Evolutionary conservation across 2,797 vertebrate species (phyloP), one percentile per base, ranked within the genome.

Genomic region (Cyclopterus lumpus): DNA sequence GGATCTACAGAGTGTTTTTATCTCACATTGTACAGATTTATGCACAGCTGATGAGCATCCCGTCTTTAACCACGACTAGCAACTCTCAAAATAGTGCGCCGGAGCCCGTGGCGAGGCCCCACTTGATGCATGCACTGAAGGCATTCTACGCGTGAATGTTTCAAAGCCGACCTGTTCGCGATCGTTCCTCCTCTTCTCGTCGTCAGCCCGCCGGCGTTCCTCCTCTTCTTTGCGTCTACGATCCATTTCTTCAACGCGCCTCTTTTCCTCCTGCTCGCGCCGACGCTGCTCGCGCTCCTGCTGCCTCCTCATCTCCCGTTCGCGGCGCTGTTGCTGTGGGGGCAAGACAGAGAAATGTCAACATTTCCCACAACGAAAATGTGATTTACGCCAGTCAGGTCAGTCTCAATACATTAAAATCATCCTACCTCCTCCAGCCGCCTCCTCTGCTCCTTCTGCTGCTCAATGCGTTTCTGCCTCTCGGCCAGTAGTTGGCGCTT

Each of bases 241-340:
- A 82, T 99, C 98, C 94, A 98, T 91, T 85, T 99, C 98, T 86
- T 99, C 98, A 2, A 97, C 81, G 5, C 97, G 95, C 80, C 97
- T 93, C 88, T 98, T 98, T 75, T 99, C 98, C 89, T 99, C 98
- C 66, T 99, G 97, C 73, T 99, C 98, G 4, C 97, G 93, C 26
- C 97, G 92, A 1, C 98, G 95, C 90, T 99, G 97, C 85, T 99
- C 98, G 0, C 97, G 96, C 79, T 99, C 98, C 77, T 99, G 98
- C 81, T 99, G 97, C 92, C 97, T 94, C 84, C 97, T 94, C 91
- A 97, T 95, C 92, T 99, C 97, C 0, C 97, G 96, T 77, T 99
- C 98, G 34, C 97, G 94, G 38, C 97, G 96, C 85, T 99, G 98
- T 96, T 99, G 98, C 98, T 99, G 85, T 24, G 18, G 46, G 3